A percentile compares a stretch with the other conserved stretches of the same genome.
These are phyloP conservation scores for Ptychobarbus kaznakovi DNA, from an alignment of 2,797 vertebrate genomes.

Conservation along the genomic window DNA sequence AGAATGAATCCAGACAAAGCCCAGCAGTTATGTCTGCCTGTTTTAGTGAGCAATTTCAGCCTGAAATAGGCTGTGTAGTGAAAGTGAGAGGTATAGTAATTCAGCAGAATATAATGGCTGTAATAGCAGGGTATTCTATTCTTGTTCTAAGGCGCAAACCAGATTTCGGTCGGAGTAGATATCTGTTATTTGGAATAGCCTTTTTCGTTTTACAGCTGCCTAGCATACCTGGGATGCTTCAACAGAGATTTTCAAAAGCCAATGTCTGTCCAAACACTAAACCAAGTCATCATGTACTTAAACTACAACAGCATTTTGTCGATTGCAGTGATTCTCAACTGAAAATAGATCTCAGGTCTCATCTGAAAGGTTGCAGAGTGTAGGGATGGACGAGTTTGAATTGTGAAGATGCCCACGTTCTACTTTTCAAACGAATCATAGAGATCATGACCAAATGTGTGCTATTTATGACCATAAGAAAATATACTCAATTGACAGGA, in stretches of 20 bases:
- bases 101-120: conserved; percentile 44
- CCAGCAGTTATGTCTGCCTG: conserved; percentile 43
- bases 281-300: conserved; percentile 19
- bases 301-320: conserved; percentile 19
- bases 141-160: conserved; percentile 27
- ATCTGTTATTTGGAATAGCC: conserved; percentile 30
- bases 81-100: conserved; percentile 39
- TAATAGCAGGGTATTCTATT: conserved; percentile 47
- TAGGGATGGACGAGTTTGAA: not conserved
- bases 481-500: not conserved
- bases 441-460: not conserved
- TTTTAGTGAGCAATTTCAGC: conserved; percentile 42
- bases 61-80: conserved; percentile 46
- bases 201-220: conserved; percentile 24
- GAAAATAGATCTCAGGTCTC: not conserved
- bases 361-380: not conserved
- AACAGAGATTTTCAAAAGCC: conserved; percentile 15
- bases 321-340: not conserved
- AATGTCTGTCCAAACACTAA: conserved; percentile 1
- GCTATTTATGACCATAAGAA: not conserved
- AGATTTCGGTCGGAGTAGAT: conserved; percentile 32
- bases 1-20: conserved; percentile 44
- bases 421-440: not conserved
- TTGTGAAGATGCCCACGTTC: not conserved
- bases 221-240: not conserved